Conservation (phyloP, 2,888 invertebrate species). For the Yponomeuta cagnagella region DNA sequence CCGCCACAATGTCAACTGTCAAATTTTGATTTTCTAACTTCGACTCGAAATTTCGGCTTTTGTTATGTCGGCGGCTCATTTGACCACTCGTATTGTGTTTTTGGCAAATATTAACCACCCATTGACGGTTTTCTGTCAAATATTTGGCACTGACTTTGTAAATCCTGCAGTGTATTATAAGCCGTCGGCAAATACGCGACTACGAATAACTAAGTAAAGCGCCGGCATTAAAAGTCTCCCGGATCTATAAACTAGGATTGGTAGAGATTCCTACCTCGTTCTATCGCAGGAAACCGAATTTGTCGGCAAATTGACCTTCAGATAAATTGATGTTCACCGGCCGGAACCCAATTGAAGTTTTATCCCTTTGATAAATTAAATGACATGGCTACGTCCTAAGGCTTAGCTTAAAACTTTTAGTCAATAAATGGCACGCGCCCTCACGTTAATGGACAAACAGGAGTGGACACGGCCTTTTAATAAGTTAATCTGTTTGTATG, state of each 20-base stretch:
- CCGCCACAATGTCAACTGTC: too few relatives aligned
- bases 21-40: too few relatives aligned
- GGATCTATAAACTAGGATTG: background rate
- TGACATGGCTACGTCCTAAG: background rate
- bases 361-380: background rate
- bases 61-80: too few relatives aligned
- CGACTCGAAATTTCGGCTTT: too few relatives aligned
- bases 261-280: background rate
- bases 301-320: background rate
- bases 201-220: too few relatives aligned
- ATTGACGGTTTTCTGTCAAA: too few relatives aligned
- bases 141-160: too few relatives aligned
- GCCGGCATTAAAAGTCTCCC: too few relatives aligned
- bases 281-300: background rate
- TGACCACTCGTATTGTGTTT: too few relatives aligned
- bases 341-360: background rate
- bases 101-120: too few relatives aligned
- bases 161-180: too few relatives aligned
- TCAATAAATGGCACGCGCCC: conserved; percentile 36
- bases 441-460: conserved; percentile 30
- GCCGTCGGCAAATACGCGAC: too few relatives aligned
- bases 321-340: conserved; percentile 1
- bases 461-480: conserved; percentile 36
- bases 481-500: conserved; percentile 56
- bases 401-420: background rate